These are phyloP conservation scores for Ambastaia sidthimunki DNA, from an alignment of 2,797 vertebrate genomes.

Conservation along the genomic window DNA sequence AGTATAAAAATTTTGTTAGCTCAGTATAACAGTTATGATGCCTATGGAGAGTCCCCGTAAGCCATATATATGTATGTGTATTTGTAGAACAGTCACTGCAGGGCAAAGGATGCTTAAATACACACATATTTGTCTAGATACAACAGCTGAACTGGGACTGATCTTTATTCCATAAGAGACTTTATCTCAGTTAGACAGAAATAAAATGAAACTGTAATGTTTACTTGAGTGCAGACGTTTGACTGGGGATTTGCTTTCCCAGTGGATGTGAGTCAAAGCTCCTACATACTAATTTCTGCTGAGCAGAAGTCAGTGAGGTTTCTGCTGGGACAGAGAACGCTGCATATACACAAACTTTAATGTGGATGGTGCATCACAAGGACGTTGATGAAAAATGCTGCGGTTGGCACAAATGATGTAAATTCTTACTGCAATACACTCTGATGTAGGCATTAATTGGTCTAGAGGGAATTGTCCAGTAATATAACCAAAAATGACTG, in stretches of 20 bases:
- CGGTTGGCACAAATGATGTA: not conserved
- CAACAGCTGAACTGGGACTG: constrained; percentile 25
- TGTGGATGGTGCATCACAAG: not conserved
- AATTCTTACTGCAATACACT: not conserved
- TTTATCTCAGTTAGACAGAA: not conserved
- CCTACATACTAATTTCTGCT: no score
- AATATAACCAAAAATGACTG: no score
- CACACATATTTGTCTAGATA: constrained; percentile 1
- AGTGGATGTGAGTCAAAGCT: not conserved
- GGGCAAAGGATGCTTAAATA: not conserved
- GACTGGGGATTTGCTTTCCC: not conserved
- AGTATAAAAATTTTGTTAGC: no score
- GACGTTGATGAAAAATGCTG: not conserved
- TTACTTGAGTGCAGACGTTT: not conserved
- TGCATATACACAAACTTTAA: not conserved
- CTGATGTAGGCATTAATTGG: no score
- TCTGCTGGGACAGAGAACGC: not conserved
- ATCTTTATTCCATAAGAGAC: constrained; percentile 2
- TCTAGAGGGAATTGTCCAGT: no score
- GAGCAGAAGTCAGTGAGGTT: no score
- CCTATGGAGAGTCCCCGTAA: no score
- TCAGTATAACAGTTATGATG: no score
- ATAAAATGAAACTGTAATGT: not conserved
- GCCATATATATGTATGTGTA: no score
- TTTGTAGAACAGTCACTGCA: not conserved